Percentiles rank a stretch among this genome's conserved stretches.
Conservation (phyloP, 2,797 vertebrate species). For the Coranthus polyacanthus region DNA sequence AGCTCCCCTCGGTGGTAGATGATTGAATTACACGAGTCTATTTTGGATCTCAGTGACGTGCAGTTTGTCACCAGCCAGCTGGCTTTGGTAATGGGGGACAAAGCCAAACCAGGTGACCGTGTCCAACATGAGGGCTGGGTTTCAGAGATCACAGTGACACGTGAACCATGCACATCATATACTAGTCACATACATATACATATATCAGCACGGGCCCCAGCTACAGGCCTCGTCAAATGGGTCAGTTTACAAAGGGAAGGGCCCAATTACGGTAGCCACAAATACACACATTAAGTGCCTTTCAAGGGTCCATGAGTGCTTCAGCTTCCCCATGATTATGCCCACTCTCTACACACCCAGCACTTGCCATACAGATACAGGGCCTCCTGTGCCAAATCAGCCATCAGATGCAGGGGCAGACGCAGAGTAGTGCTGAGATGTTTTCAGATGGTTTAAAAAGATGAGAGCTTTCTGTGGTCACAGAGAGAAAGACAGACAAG, state of each 20-base stretch:
- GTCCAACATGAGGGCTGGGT: conserved; percentile 73
- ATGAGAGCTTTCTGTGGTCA: conserved; percentile 64
- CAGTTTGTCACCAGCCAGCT: conserved; percentile 70
- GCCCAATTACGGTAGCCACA: conserved; percentile 71
- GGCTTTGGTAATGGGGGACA: conserved; percentile 70
- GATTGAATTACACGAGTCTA: conserved; percentile 25
- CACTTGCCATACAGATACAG: conserved; percentile 62
- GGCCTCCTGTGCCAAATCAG: conserved; percentile 70
- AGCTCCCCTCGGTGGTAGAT: conserved; percentile 78
- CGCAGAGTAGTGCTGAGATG: conserved; percentile 17
- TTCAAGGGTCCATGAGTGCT: conserved; percentile 70
- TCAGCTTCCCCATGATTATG: conserved; percentile 65
- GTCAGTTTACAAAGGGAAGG: conserved; percentile 63
- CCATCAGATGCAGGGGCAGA: conserved; percentile 56
- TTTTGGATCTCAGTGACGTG: conserved; percentile 32
- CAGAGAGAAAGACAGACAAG: conserved; percentile 14
- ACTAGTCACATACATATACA: conserved; percentile 53
- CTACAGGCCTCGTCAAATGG: conserved; percentile 61
- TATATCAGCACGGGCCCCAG: conserved; percentile 51
- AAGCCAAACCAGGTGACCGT: conserved; percentile 71
- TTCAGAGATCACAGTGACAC: conserved; percentile 73
- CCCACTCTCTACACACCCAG: conserved; percentile 66
- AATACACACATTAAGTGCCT: conserved; percentile 78
- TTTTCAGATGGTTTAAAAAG: conserved; percentile 49
- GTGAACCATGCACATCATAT: conserved; percentile 71